Conservation (phyloP, 2,797 vertebrate genomes). For the Carcharodon carcharias region DNA sequence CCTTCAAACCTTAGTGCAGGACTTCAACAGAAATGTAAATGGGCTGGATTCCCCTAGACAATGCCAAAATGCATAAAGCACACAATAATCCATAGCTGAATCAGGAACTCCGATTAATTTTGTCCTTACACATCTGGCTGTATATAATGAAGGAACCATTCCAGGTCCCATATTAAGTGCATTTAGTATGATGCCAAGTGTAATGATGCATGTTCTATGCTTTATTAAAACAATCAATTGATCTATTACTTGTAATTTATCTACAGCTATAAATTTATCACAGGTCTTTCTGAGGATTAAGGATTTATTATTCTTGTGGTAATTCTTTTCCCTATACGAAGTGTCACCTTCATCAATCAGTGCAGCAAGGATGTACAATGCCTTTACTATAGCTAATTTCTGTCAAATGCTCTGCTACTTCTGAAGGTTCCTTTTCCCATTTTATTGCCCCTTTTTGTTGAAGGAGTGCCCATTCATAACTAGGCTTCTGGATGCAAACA, state of each 20-base stretch:
- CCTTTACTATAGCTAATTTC: background rate
- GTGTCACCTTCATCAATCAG: background rate
- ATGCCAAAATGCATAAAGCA: background rate
- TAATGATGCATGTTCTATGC: background rate
- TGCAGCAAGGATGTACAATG: no score
- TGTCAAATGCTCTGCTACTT: background rate
- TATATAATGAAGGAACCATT: background rate
- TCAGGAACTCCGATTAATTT: background rate
- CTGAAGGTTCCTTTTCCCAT: background rate
- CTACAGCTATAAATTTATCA: conserved; percentile 1
- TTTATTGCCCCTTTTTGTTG: background rate
- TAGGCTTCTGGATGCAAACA: background rate
- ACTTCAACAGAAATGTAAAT: background rate
- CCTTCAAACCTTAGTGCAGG: background rate
- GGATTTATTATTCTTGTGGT: background rate
- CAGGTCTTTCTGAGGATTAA: background rate
- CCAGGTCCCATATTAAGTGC: background rate
- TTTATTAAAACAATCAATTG: background rate
- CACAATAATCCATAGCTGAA: background rate
- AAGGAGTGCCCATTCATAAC: background rate
- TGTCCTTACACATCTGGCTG: background rate
- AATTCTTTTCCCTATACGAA: background rate
- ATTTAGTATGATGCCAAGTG: background rate
- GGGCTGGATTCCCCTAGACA: background rate
- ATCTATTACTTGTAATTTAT: background rate